Percentiles rank a stretch among this genome's conserved stretches.
These are phyloP conservation scores for Neotoma lepida DNA, from an alignment of 2,113 vertebrate species.

Conservation along the genomic window DNA sequence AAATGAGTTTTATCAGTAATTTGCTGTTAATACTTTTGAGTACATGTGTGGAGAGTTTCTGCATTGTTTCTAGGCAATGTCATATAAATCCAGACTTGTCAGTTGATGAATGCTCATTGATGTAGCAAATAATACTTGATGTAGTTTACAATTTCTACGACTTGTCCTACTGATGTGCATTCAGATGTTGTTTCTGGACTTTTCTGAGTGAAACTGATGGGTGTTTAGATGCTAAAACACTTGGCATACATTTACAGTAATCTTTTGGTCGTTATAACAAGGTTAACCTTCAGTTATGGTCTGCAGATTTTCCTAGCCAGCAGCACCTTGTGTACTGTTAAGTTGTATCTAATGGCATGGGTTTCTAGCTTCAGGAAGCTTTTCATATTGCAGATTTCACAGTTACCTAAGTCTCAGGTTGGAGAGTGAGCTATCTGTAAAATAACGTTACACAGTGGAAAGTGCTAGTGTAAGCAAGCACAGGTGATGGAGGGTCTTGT, in stretches of 20 bases:
- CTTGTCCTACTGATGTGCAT: not conserved
- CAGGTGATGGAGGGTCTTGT: not conserved
- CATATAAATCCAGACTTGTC: not conserved
- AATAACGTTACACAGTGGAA: not conserved
- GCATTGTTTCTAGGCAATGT: not conserved
- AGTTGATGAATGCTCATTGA: not conserved
- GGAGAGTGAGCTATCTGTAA: not conserved
- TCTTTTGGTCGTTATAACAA: not conserved
- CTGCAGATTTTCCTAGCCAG: not conserved
- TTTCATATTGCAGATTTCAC: not conserved
- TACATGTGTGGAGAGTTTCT: not conserved
- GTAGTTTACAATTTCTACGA: not conserved
- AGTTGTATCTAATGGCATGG: not conserved
- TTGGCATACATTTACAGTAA: not conserved
- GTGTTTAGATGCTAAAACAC: not conserved
- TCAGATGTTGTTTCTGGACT: not conserved
- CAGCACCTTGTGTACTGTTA: not conserved
- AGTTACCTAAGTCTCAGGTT: not conserved
- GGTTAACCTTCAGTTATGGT: not conserved
- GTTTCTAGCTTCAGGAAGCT: conserved; percentile 12
- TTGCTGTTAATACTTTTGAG: not conserved
- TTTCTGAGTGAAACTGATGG: not conserved
- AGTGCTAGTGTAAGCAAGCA: not conserved
- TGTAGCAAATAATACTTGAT: not conserved
- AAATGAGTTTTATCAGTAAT: conserved; percentile 7